phyloP scores from a whole-genome alignment of 2,113 vertebrate genomes.

The Lontra canadensis region DNA sequence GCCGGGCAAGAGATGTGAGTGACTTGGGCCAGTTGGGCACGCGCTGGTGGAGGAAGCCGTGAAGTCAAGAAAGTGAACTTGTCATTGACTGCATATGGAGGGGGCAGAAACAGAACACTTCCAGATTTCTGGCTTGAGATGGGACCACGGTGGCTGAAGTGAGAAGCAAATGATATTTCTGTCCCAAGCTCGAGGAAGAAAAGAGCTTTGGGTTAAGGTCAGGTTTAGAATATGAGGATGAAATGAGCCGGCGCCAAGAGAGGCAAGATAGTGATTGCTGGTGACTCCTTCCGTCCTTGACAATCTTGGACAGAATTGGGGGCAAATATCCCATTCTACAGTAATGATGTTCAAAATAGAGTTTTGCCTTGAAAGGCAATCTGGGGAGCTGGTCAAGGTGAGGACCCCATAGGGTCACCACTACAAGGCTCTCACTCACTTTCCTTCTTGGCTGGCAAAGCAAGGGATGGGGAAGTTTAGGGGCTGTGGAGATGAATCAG shows the following conservation, averaged over 20 bases:
- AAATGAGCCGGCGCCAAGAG: background rate
- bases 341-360: background rate
- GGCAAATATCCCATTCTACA: background rate
- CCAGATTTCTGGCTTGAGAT: background rate
- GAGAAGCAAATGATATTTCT: background rate
- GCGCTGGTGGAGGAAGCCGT: background rate
- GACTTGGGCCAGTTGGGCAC: background rate
- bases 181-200: background rate
- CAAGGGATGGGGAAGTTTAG: background rate
- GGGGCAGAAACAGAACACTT: background rate
- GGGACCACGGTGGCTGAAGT: background rate
- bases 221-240: background rate
- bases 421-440: background rate
- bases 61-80: background rate
- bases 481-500: background rate
- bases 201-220: background rate
- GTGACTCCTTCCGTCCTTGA: background rate
- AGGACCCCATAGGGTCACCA: background rate
- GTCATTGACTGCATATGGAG: background rate
- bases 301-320: background rate
- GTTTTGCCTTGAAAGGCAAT: background rate
- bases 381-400: background rate
- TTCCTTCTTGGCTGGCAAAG: background rate
- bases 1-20: background rate
- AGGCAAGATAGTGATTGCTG: accelerated